phyloP scores from a whole-genome alignment of 2,888 invertebrate species.

The Patella caerulea region DNA sequence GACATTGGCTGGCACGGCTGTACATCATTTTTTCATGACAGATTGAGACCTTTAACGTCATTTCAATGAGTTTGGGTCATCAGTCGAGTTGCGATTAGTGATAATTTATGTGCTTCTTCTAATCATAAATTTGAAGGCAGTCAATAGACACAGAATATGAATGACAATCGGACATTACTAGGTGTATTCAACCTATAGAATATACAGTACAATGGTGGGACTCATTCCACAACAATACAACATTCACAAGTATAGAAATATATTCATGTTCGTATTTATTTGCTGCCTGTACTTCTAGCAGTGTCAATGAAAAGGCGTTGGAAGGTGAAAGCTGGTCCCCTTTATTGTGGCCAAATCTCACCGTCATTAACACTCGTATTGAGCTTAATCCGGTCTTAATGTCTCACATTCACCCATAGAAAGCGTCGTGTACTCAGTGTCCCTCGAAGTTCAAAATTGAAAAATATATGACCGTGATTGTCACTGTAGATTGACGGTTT shows the following conservation, averaged over 20 bases:
- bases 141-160: constrained; percentile 13
- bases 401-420: too few relatives aligned
- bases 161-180: neutral
- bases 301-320: neutral
- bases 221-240: neutral
- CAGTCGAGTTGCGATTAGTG: constrained; percentile 13
- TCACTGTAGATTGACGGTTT: too few relatives aligned
- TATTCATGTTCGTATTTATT: neutral
- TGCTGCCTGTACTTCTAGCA: neutral
- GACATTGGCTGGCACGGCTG: neutral
- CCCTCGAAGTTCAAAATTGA: too few relatives aligned
- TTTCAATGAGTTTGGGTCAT: neutral
- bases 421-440: too few relatives aligned
- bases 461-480: too few relatives aligned
- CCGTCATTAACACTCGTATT: neutral
- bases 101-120: constrained; percentile 14
- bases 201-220: neutral
- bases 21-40: constrained; percentile 9
- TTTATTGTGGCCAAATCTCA: neutral
- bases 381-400: too few relatives aligned
- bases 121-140: constrained; percentile 18
- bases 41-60: neutral
- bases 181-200: neutral
- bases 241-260: constrained; percentile 6
- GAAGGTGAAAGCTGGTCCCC: neutral